A percentile compares a stretch with the other conserved stretches of the same genome.
These are phyloP conservation scores for Galaxias olidus DNA, from an alignment of 2,797 vertebrate genomes.

Conservation along the genomic window DNA sequence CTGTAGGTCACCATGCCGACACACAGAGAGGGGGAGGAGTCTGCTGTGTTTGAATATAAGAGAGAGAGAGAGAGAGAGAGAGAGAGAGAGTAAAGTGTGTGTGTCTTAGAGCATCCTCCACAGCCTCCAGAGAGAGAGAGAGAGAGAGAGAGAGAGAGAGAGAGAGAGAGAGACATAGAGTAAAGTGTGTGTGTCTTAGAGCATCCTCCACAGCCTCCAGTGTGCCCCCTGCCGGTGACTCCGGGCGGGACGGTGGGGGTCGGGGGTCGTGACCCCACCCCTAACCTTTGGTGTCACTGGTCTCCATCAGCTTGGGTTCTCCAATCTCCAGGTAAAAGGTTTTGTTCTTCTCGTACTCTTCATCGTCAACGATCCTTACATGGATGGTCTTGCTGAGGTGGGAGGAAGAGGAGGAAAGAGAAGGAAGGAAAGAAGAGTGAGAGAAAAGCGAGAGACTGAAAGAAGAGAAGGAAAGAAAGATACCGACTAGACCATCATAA, in stretches of 20 bases:
- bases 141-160: neutral
- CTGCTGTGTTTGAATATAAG: neutral
- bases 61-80: slow-evolving; percentile 6
- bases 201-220: slow-evolving; percentile 11
- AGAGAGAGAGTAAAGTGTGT: slow-evolving; percentile 5
- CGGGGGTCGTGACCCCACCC: no score
- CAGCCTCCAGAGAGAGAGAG: slow-evolving; percentile 22
- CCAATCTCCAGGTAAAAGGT: slow-evolving; percentile 98
- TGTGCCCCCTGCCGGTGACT: slow-evolving; percentile 31
- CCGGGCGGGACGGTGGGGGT: slow-evolving; percentile 41
- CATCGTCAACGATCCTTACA: slow-evolving; percentile 98
- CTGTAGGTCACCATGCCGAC: slow-evolving; percentile 52
- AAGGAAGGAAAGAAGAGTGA: neutral
- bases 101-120: slow-evolving; percentile 13
- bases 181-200: neutral
- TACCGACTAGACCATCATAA: neutral
- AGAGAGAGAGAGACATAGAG: neutral
- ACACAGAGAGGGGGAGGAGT: slow-evolving; percentile 27
- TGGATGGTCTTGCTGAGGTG: slow-evolving; percentile 96
- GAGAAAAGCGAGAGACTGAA: neutral
- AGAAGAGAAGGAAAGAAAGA: neutral
- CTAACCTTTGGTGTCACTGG: slow-evolving; percentile 97
- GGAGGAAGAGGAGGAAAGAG: neutral
- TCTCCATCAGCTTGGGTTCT: slow-evolving; percentile 94
- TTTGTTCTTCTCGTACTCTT: slow-evolving; percentile 99